Evolutionary conservation across 2,113 vertebrate species (phyloP).

Genomic region (Raja brachyura): DNA sequence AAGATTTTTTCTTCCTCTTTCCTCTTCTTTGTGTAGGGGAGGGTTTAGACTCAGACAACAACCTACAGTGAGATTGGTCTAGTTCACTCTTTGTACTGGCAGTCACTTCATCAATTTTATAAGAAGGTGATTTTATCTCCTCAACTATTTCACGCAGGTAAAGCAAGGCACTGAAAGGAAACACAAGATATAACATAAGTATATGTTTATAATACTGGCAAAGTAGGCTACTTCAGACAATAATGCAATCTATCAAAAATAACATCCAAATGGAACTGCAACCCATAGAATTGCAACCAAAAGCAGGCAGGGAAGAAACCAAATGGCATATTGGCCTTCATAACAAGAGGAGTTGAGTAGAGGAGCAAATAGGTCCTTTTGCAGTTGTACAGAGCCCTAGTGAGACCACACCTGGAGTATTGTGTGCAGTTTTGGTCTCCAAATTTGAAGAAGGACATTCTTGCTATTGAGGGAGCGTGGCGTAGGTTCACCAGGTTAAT

Average conservation of each 20-base stretch:
- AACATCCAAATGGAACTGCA: not conserved
- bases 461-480: too few relatives aligned
- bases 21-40: constrained; percentile 45
- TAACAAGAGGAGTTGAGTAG: too few relatives aligned
- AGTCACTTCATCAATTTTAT: constrained; percentile 40
- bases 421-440: too few relatives aligned
- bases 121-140: constrained; percentile 52
- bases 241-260: not conserved
- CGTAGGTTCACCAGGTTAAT: too few relatives aligned
- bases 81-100: not conserved
- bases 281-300: too few relatives aligned
- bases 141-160: constrained; percentile 78
- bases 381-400: too few relatives aligned
- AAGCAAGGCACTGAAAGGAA: constrained; percentile 68
- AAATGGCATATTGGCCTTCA: too few relatives aligned
- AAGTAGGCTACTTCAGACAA: not conserved
- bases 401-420: too few relatives aligned
- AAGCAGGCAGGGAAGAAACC: too few relatives aligned
- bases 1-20: constrained; percentile 48
- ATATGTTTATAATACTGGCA: not conserved
- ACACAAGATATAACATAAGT: not conserved
- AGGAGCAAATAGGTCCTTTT: too few relatives aligned
- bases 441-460: too few relatives aligned
- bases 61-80: constrained; percentile 36
- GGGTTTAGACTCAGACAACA: not conserved